phyloP scores from a whole-genome alignment of 2,888 invertebrate genomes.

The Watsonalla binaria region DNA sequence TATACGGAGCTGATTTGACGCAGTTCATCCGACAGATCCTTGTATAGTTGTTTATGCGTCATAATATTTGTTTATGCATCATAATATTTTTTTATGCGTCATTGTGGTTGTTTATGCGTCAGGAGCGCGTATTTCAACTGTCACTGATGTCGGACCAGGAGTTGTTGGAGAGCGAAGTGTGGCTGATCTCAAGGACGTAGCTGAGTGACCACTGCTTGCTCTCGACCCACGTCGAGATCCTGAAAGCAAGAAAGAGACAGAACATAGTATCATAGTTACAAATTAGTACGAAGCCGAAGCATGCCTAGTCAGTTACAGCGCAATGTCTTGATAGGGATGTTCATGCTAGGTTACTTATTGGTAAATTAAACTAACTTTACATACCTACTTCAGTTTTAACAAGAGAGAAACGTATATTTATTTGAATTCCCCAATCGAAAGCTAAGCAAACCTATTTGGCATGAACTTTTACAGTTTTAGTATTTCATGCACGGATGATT shows the following conservation, averaged over 20 bases:
- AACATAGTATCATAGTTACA: not conserved
- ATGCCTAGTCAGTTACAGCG: not conserved
- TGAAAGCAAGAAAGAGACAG: slow-evolving; percentile 26
- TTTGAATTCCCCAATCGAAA: not conserved
- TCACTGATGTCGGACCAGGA: slow-evolving; percentile 78
- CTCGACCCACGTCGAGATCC: slow-evolving; percentile 85
- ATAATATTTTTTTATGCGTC: slow-evolving; percentile 2
- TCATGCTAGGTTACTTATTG: not conserved
- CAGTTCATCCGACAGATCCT: slow-evolving; percentile 16
- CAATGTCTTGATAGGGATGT: not conserved
- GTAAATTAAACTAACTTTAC: not conserved
- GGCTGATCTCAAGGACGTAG: slow-evolving; percentile 83
- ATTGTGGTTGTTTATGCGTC: slow-evolving; percentile 61
- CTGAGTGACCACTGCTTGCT: slow-evolving; percentile 88
- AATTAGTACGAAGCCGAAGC: not conserved
- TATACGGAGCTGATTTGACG: slow-evolving; percentile 20
- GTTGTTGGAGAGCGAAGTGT: slow-evolving; percentile 66
- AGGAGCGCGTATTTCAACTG: slow-evolving; percentile 87
- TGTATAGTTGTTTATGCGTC: slow-evolving; percentile 10
- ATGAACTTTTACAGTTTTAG: not conserved
- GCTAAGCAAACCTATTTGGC: not conserved
- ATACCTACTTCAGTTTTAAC: not conserved
- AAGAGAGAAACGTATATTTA: too few relatives aligned
- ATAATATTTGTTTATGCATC: slow-evolving; percentile 7
- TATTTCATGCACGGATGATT: not conserved